Evolutionary conservation across 2,113 vertebrate genomes (phyloP).

Genomic region (Bombycilla garrulus): DNA sequence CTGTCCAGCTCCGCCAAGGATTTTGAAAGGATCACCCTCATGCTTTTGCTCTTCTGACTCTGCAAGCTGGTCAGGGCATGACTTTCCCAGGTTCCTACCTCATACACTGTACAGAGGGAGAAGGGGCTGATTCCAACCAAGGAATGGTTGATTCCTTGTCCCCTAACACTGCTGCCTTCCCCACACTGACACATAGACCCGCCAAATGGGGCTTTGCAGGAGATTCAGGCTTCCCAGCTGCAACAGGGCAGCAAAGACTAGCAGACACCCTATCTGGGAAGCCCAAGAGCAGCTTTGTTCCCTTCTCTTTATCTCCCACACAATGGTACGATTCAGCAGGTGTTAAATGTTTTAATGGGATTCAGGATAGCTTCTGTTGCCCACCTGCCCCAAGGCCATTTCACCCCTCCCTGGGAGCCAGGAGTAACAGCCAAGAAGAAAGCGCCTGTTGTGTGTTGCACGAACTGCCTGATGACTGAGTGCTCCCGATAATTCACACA

Average conservation of each 20-base stretch:
- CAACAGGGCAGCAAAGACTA: background rate
- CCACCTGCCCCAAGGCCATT: constrained; percentile 50
- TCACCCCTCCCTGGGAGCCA: background rate
- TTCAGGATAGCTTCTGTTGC: constrained; percentile 51
- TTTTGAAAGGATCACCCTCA: background rate
- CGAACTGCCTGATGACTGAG: background rate
- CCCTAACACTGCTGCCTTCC: background rate
- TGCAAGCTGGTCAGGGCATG: background rate
- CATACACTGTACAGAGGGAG: background rate
- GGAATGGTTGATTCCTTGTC: background rate
- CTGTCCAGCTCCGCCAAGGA: background rate
- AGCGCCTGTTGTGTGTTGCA: background rate
- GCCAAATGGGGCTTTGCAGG: background rate
- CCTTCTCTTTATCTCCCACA: constrained; percentile 32
- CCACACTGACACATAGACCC: background rate
- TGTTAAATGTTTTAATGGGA: constrained; percentile 68
- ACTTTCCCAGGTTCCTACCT: background rate
- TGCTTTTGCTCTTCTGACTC: background rate
- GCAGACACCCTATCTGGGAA: background rate
- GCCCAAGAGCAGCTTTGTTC: constrained; percentile 43
- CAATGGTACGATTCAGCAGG: constrained; percentile 44
- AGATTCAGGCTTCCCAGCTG: background rate
- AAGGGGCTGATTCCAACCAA: background rate
- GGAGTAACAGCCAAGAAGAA: constrained; percentile 14
- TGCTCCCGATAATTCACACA: background rate